Conservation (phyloP, 2,113 vertebrate species). For the Macaca nemestrina region DNA sequence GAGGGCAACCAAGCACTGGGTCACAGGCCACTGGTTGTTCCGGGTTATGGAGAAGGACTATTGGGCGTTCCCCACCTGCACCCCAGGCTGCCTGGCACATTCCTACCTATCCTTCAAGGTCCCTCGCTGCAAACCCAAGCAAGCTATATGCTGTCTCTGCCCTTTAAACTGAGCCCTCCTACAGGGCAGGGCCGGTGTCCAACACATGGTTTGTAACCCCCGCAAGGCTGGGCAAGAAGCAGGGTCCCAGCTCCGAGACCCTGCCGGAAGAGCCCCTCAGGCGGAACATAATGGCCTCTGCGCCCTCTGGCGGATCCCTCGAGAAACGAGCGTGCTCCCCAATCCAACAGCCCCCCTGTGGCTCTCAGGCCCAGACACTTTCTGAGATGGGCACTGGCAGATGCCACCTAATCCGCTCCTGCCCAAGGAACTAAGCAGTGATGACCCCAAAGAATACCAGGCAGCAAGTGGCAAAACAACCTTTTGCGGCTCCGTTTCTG, state of each 20-base stretch:
- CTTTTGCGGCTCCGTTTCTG: not conserved
- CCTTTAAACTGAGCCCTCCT: not conserved
- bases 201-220: not conserved
- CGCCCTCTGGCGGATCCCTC: slow-evolving; percentile 59
- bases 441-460: not conserved
- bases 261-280: not conserved
- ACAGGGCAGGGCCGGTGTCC: not conserved
- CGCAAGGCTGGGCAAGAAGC: not conserved
- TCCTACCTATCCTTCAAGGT: slow-evolving; percentile 39
- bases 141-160: not conserved
- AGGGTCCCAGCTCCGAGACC: not conserved
- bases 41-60: not conserved
- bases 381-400: not conserved
- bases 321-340: not conserved
- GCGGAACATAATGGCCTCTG: not conserved
- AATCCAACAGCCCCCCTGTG: fast-evolving
- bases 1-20: not conserved
- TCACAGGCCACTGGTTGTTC: not conserved
- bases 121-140: not conserved
- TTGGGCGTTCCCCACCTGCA: not conserved
- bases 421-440: not conserved
- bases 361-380: fast-evolving
- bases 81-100: not conserved
- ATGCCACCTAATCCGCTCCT: not conserved
- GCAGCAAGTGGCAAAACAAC: not conserved